Base-by-base conservation (phyloP, 2,888 invertebrate genomes). In the Caenorhabditis uteleia region DNA sequence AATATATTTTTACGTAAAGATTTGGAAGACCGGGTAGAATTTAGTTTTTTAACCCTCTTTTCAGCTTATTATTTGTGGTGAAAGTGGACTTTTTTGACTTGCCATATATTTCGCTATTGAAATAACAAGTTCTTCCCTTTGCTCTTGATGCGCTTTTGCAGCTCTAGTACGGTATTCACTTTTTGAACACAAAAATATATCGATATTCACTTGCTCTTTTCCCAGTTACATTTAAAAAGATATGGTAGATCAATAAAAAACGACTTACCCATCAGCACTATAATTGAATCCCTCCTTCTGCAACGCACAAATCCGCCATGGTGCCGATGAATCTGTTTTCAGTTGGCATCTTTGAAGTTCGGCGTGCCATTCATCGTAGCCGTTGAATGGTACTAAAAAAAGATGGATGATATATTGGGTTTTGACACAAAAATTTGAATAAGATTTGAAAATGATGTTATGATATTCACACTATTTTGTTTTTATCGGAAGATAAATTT, bases 371-470 rank as follows among this genome's bases (percentile, higher is more conserved):
- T 53, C 51, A 4, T 72, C 72, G 33, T 51, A 49, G 23, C 56
- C 50, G 34, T 69, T 72, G 47, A 57, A 72, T 10, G 54, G 46
- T 1, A 57, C 70, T 70, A 50, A 36, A 62, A 45, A 29, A 14
- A 25, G 20, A 49, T n/a, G n/a, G n/a, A n/a, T n/a, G n/a, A n/a
- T n/a, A n/a, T n/a, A n/a, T n/a, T n/a, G n/a, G n/a, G n/a, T n/a
- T n/a, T n/a, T n/a, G n/a, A n/a, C n/a, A n/a, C n/a, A n/a, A n/a
- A 4, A 29, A 3, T 27, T 21, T 29, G 3, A 38, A 6, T 16
- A 34, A 20, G 6, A 39, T 36, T 36, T 16, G 10, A 29, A 29
- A 29, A 29, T 29, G 6, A 29, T 12, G 12, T 29, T 29, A 8
- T 29, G 7, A 6, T 29, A 12, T 23, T 34, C 7, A 18, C 21